Percentiles rank a stretch among this genome's conserved stretches.
These are phyloP conservation scores for Eumerus sabulonum DNA, from an alignment of 2,888 invertebrate genomes.

Conservation along the genomic window DNA sequence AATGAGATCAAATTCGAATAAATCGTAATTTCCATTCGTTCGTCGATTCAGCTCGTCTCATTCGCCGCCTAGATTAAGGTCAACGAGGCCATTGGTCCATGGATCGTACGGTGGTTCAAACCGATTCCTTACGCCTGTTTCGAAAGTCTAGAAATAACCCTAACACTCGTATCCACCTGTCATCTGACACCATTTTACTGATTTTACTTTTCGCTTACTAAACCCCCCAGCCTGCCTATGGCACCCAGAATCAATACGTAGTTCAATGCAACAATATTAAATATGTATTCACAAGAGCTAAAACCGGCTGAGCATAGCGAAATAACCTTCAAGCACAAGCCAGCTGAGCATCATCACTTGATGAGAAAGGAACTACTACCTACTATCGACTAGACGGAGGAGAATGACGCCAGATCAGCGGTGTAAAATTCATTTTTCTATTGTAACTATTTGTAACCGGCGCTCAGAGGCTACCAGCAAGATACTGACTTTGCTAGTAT, in stretches of 20 bases:
- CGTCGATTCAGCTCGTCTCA: too few species aligned
- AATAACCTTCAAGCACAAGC: slow-evolving; percentile 12
- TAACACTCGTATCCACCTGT: too few species aligned
- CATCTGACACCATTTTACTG: too few species aligned
- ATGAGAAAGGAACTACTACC: not conserved
- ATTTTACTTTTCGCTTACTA: too few species aligned
- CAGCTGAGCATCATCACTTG: not conserved
- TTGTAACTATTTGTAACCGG: slow-evolving; percentile 78
- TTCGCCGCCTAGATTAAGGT: too few species aligned
- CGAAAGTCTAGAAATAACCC: too few species aligned
- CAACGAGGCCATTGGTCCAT: too few species aligned
- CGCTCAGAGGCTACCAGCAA: slow-evolving; percentile 72
- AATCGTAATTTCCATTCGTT: too few species aligned
- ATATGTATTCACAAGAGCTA: slow-evolving; percentile 55
- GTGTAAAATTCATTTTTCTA: slow-evolving; percentile 74
- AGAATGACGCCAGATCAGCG: slow-evolving; percentile 7
- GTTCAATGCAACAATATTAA: slow-evolving; percentile 22
- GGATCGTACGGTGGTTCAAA: too few species aligned
- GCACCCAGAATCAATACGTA: not conserved
- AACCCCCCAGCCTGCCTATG: not conserved
- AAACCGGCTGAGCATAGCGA: slow-evolving; percentile 53
- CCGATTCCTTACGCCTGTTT: too few species aligned
- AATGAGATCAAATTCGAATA: too few species aligned
- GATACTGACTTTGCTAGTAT: slow-evolving; percentile 28
- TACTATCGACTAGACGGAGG: not conserved